Evolutionary conservation across 2,113 vertebrate genomes (phyloP), one percentile per base, ranked within the genome.

Genomic region (Hypanus sabinus): DNA sequence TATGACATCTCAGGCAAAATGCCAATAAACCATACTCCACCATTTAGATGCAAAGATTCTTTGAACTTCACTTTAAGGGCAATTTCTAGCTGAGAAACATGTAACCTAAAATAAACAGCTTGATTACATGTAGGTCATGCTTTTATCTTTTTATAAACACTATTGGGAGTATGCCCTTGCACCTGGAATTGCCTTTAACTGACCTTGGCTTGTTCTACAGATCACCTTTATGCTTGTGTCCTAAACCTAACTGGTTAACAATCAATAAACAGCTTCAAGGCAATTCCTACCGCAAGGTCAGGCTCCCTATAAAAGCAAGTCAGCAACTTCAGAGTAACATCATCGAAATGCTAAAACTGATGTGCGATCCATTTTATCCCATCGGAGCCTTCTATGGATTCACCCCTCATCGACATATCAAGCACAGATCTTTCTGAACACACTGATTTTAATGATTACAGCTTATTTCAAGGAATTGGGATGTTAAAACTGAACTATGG

Each of bases 31-130:
- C 85, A 90, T 65, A 36, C 30, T 33, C 60, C 10, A 11, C 30
- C 30, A 87, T 60, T 87, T 24, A 65, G 60, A 90, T 90, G 85
- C 20, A 65, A 65, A 12, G 62, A 90, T 62, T 22, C 60, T 65
- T 90, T 65, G 85, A 90, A 90, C 60, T 65, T 33, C 60, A 36
- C 16, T 68, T 90, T 90, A 68, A 90, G 62, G 33, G 60, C 60
- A 65, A 65, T 90, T n/a, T 90, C 60, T 33, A 90, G 85, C 62
- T 90, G 60, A 88, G 60, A 90, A 90, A 90, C 14, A 27, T 90
- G 85, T 20, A 36, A 33, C 57, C 30, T 65, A 90, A 33, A 90
- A 68, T 65, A 55, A 88, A 62, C 83, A 60, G 57, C n/a, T 88
- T 88, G 83, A 88, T 88, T 60, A 62, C 83, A 88, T 30, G 5